These are phyloP conservation scores for Pseudobourletiella spinata DNA, from an alignment of 1,140 invertebrate species.

Conservation along the genomic window DNA sequence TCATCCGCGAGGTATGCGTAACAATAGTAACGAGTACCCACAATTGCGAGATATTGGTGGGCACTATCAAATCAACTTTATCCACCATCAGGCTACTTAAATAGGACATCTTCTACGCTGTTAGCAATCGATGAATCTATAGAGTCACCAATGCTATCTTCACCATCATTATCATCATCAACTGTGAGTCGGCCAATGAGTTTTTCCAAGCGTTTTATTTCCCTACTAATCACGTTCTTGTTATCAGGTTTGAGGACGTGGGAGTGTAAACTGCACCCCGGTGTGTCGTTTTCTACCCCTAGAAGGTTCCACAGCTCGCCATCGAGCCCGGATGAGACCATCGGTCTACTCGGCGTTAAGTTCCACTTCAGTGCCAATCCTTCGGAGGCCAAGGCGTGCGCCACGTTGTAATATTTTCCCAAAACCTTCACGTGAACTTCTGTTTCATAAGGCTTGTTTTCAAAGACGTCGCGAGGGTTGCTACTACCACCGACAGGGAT, in stretches of 20 bases:
- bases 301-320: not conserved
- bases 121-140: not conserved
- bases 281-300: not conserved
- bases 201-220: not conserved
- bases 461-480: not conserved
- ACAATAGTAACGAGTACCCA: no score
- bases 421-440: not conserved
- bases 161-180: not conserved
- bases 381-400: not conserved
- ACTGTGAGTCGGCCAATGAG: not conserved
- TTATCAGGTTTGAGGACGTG: not conserved
- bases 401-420: not conserved
- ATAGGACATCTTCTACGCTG: not conserved
- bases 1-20: no score
- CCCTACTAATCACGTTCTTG: not conserved
- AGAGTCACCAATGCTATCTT: not conserved
- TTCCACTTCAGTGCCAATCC: not conserved
- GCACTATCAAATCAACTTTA: not conserved
- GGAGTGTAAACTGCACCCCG: not conserved
- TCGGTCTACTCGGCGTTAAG: not conserved
- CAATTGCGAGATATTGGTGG: no score
- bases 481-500: not conserved
- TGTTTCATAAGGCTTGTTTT: not conserved
- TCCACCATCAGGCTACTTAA: not conserved
- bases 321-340: not conserved